phyloP scores from a whole-genome alignment of 2,113 vertebrate species.

The Muntiacus reevesi region DNA sequence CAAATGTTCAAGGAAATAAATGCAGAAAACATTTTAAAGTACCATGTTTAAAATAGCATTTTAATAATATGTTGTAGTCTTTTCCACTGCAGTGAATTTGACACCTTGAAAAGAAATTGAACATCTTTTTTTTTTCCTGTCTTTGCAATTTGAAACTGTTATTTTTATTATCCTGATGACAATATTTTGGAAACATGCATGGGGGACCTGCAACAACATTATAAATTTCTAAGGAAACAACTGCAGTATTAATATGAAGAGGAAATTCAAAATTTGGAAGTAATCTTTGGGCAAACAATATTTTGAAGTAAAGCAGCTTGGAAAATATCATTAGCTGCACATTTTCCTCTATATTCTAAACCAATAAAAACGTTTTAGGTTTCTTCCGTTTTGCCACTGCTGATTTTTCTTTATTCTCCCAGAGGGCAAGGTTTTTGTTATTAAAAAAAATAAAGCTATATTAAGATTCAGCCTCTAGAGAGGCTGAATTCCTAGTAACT shows the following conservation, averaged over 20 bases:
- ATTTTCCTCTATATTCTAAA: constrained; percentile 3
- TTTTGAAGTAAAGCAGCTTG: background rate
- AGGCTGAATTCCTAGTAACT: background rate
- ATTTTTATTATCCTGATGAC: background rate
- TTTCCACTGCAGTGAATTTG: background rate
- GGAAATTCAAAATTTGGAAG: background rate
- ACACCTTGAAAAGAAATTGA: background rate
- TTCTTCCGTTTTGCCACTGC: background rate
- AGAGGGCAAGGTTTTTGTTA: background rate
- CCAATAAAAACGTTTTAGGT: constrained; percentile 7
- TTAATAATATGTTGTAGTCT: background rate
- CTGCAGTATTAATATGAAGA: background rate
- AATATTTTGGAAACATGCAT: background rate
- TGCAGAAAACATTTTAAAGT: background rate
- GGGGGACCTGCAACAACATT: background rate
- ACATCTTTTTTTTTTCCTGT: background rate
- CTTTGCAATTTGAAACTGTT: background rate
- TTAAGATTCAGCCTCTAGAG: constrained; percentile 17
- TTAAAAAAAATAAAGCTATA: background rate
- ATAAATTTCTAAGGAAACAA: background rate
- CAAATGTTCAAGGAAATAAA: background rate
- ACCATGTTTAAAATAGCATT: background rate
- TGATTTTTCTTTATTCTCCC: constrained; percentile 22
- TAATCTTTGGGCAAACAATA: background rate
- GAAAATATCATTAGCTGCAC: background rate